Evolutionary conservation across 2,113 vertebrate species (phyloP).

Genomic region (Sander vitreus): DNA sequence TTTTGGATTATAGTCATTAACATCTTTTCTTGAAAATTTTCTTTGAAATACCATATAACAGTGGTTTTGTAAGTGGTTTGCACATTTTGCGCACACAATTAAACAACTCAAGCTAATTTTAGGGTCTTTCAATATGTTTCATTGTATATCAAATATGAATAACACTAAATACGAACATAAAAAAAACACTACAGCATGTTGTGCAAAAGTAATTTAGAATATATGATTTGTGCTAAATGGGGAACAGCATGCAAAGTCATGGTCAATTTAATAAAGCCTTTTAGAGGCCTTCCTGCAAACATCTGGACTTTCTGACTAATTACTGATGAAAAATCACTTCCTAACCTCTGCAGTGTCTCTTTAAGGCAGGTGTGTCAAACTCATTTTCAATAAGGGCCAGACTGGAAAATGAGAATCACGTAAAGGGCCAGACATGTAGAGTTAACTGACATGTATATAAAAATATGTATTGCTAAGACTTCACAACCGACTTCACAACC

Average conservation of each 20-base stretch:
- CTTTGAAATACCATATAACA: background rate
- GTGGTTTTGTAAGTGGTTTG: background rate
- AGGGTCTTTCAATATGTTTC: background rate
- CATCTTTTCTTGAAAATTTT: background rate
- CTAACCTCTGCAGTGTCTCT: constrained; percentile 1
- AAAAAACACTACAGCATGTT: background rate
- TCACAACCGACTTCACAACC: no score
- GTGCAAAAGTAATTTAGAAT: background rate
- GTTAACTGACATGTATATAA: no score
- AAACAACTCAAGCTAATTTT: background rate
- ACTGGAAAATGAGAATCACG: no score
- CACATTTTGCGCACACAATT: background rate
- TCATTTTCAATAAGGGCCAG: no score
- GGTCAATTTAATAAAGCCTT: background rate
- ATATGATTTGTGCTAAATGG: background rate
- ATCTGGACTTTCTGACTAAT: constrained; percentile 19
- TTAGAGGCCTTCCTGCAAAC: background rate
- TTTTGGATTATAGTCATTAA: background rate
- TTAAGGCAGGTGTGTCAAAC: background rate
- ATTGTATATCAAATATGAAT: background rate
- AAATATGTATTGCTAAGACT: no score
- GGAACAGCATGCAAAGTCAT: background rate
- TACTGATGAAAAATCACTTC: background rate
- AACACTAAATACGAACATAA: background rate
- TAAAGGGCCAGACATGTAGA: no score